These are phyloP conservation scores for Acropora tenuis DNA, from an alignment of 64 coral and sea anemone genomes.

Conservation along the genomic window DNA sequence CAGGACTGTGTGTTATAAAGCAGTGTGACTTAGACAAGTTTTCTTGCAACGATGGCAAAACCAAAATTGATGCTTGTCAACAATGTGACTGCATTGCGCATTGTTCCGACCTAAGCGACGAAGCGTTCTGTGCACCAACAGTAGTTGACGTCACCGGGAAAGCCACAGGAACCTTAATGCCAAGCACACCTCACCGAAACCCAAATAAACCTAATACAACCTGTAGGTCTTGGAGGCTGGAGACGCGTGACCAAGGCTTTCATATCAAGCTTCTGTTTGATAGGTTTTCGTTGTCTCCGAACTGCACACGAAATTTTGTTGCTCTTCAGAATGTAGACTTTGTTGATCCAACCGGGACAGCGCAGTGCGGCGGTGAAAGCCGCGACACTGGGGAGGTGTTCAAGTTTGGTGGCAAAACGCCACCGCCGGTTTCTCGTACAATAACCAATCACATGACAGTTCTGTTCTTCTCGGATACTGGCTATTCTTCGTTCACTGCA, in stretches of 20 bases:
- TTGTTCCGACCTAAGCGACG: background rate
- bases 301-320: background rate
- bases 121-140: background rate
- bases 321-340: background rate
- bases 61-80: background rate
- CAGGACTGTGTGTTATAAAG: conserved; percentile 9
- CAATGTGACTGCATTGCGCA: background rate
- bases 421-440: background rate
- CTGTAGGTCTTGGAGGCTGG: conserved; percentile 2
- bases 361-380: background rate
- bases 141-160: background rate
- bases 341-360: background rate
- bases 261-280: conserved; percentile 23
- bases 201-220: background rate
- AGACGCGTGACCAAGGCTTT: background rate
- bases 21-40: background rate
- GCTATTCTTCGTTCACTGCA: background rate
- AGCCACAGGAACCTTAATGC: background rate
- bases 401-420: background rate
- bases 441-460: background rate
- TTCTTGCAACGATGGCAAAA: background rate
- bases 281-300: background rate
- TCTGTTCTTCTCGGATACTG: background rate
- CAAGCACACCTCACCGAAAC: background rate
- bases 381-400: background rate